Percentiles rank a stretch among this genome's conserved stretches.
phyloP scores from a whole-genome alignment of 1,140 invertebrate species.

The Drosophila pallidifrons region DNA sequence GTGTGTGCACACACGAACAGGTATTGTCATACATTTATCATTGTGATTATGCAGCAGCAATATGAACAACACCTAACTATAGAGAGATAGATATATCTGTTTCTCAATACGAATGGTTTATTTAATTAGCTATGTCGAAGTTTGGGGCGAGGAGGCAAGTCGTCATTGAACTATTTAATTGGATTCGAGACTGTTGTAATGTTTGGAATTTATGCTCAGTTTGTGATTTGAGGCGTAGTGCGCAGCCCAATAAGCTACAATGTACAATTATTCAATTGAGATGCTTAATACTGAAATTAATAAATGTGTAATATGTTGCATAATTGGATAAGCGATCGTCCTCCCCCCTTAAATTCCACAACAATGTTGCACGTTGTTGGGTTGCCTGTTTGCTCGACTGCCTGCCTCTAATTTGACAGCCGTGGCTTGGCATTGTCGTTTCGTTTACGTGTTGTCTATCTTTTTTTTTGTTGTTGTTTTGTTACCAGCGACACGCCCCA shows the following conservation, averaged over 20 bases:
- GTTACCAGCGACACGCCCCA: slow-evolving; percentile 56
- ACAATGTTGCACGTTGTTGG: slow-evolving; percentile 54
- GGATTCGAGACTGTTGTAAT: slow-evolving; percentile 1
- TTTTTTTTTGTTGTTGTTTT: slow-evolving; percentile 14
- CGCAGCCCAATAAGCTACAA: neutral
- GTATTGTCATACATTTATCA: slow-evolving; percentile 32
- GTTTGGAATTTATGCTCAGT: slow-evolving; percentile 18
- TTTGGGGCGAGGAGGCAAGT: neutral
- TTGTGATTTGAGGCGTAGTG: slow-evolving; percentile 5
- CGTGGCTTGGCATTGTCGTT: slow-evolving; percentile 77
- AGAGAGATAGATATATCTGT: neutral
- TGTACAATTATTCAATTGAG: slow-evolving; percentile 11
- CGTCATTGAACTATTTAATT: slow-evolving; percentile 32
- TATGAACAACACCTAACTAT: slow-evolving; percentile 47
- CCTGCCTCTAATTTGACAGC: slow-evolving; percentile 79
- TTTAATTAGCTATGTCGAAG: slow-evolving; percentile 42
- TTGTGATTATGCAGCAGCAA: slow-evolving; percentile 6
- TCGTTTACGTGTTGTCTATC: slow-evolving; percentile 79
- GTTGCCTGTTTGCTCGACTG: slow-evolving; percentile 33
- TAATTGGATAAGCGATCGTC: slow-evolving; percentile 6
- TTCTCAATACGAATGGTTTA: slow-evolving; percentile 36
- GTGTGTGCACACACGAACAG: neutral
- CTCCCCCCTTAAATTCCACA: neutral
- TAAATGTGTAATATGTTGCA: slow-evolving; percentile 14
- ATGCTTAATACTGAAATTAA: slow-evolving; percentile 5